Evolutionary conservation across 2,888 invertebrate genomes (phyloP).

Genomic region (Phalangium opilio): DNA sequence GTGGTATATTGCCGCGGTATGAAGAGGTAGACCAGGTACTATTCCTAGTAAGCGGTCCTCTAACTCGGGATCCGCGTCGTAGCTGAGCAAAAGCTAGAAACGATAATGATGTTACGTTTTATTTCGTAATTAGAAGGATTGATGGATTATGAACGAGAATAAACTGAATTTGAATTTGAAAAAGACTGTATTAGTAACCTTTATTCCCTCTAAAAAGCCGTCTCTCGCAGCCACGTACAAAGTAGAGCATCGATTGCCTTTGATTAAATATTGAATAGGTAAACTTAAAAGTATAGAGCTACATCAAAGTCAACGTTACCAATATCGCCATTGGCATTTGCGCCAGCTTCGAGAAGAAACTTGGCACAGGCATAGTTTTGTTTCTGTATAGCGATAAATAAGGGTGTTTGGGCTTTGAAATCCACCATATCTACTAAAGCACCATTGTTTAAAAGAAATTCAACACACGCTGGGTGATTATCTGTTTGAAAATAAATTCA

Average conservation of each 20-base stretch:
- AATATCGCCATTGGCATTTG: constrained; percentile 23
- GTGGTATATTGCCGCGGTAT: constrained; percentile 1
- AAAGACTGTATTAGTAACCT: constrained; percentile 12
- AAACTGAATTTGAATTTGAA: not conserved
- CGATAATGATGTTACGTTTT: not conserved
- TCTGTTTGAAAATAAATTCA: constrained; percentile 13
- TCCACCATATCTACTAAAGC: constrained; percentile 21
- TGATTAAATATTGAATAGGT: too few relatives aligned
- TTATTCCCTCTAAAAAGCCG: constrained; percentile 19
- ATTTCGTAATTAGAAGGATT: not conserved
- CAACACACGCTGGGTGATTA: constrained; percentile 18
- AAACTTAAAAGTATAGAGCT: too few relatives aligned
- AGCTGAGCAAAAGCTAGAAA: not conserved
- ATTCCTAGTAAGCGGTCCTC: not conserved
- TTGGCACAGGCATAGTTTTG: constrained; percentile 20
- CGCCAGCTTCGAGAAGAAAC: constrained; percentile 21
- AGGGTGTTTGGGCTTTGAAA: constrained; percentile 25
- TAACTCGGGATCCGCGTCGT: not conserved
- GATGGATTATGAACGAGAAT: not conserved
- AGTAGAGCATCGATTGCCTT: constrained; percentile 19
- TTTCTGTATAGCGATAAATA: constrained; percentile 24
- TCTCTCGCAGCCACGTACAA: constrained; percentile 24
- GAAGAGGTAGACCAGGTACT: constrained; percentile 1
- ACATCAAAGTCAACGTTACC: constrained; percentile 7
- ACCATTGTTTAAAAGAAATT: constrained; percentile 18